Percentiles rank a stretch among this genome's conserved stretches.
Conservation (phyloP, 2,113 vertebrate species). For the Mirounga angustirostris region DNA sequence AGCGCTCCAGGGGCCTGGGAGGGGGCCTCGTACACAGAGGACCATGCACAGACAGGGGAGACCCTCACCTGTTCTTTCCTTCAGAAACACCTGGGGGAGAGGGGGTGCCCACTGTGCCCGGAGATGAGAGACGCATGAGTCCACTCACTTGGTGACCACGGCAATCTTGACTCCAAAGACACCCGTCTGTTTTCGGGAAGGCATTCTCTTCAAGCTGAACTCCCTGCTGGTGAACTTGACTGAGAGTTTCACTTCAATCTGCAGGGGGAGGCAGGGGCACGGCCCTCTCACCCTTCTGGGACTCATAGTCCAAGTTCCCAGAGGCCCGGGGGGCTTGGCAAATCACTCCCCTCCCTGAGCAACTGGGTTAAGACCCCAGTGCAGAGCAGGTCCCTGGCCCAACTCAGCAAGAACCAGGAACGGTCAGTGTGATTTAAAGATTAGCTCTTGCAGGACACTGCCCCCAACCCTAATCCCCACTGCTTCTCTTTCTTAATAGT, state of each 20-base stretch:
- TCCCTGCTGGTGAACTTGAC: conserved; percentile 98
- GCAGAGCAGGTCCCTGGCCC: neutral
- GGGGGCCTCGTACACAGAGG: rapidly evolving
- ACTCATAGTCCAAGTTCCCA: neutral
- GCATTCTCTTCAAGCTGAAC: conserved; percentile 97
- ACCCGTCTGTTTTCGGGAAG: conserved; percentile 95
- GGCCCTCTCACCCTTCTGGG: neutral
- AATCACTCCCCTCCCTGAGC: no score
- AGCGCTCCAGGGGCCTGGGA: neutral
- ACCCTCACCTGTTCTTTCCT: rapidly evolving
- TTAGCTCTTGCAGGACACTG: neutral
- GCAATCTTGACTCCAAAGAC: conserved; percentile 98
- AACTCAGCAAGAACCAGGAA: neutral
- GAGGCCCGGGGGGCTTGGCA: neutral
- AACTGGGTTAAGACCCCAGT: neutral
- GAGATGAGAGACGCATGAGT: rapidly evolving
- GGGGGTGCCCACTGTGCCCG: rapidly evolving
- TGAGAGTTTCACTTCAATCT: conserved; percentile 98
- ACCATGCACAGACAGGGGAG: neutral
- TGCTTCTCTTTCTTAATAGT: neutral
- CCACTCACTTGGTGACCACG: conserved; percentile 96
- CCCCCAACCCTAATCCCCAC: rapidly evolving
- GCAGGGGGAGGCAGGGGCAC: neutral
- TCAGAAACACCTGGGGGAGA: rapidly evolving
- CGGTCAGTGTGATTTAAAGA: rapidly evolving